Evolutionary conservation across 2,113 vertebrate genomes (phyloP).

Genomic region (Sebastes schlegelii): DNA sequence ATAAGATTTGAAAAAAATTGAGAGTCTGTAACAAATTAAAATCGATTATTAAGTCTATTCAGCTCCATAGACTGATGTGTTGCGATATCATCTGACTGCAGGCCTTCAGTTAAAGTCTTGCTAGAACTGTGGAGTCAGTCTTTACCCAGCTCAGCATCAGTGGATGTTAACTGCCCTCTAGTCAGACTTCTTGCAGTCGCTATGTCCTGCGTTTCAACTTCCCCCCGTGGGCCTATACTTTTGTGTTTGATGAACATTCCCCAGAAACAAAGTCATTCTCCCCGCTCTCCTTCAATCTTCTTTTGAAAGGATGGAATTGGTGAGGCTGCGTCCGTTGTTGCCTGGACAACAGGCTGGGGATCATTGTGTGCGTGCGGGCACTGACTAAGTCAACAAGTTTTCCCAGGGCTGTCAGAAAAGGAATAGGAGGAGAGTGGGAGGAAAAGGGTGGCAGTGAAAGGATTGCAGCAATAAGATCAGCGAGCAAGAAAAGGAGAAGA

Average conservation of each 20-base stretch:
- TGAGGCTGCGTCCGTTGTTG: constrained; percentile 70
- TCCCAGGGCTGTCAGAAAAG: constrained; percentile 82
- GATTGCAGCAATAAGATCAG: constrained; percentile 72
- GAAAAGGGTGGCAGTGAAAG: constrained; percentile 53
- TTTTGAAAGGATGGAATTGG: constrained; percentile 75
- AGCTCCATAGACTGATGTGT: too few species aligned
- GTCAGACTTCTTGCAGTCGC: constrained; percentile 27
- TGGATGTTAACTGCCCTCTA: constrained; percentile 43
- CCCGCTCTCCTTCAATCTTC: constrained; percentile 70
- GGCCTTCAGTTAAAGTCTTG: background rate
- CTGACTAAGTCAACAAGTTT: constrained; percentile 80
- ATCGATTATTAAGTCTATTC: too few species aligned
- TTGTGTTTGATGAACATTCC: constrained; percentile 70
- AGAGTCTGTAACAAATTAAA: too few species aligned
- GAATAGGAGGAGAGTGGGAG: constrained; percentile 51
- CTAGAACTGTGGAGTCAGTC: background rate
- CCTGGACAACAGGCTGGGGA: constrained; percentile 72
- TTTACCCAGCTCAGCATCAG: background rate
- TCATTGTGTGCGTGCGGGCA: constrained; percentile 75
- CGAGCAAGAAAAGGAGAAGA: constrained; percentile 25
- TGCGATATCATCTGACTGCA: background rate
- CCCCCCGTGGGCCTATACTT: constrained; percentile 10
- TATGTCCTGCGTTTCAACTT: too few species aligned
- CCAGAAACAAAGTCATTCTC: constrained; percentile 75
- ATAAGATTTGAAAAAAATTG: too few species aligned